phyloP scores from a whole-genome alignment of 2,888 invertebrate genomes.

The Uloborus plumipes region DNA sequence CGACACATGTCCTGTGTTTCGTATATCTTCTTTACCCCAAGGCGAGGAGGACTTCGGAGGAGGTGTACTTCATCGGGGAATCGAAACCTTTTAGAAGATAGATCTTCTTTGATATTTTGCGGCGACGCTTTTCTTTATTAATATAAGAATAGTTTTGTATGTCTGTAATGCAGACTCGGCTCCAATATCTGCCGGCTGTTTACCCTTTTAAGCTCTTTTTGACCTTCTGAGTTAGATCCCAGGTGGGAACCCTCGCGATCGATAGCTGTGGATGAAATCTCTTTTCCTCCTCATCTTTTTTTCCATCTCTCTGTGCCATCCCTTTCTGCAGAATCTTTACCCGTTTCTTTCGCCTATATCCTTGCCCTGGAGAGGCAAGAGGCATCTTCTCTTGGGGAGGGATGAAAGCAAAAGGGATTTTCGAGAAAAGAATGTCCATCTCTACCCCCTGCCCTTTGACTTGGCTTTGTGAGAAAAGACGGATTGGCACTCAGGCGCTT shows the following conservation, averaged over 20 bases:
- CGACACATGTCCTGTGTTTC: conserved; percentile 16
- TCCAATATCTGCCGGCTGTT: conserved; percentile 59
- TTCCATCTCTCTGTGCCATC: neutral
- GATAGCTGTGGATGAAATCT: conserved; percentile 50
- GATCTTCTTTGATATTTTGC: conserved; percentile 62
- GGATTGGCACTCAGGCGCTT: conserved; percentile 27
- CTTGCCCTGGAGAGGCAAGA: conserved; percentile 20
- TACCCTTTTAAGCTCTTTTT: conserved; percentile 63
- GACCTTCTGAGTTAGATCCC: conserved; percentile 41
- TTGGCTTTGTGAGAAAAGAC: conserved; percentile 22
- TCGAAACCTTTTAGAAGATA: conserved; percentile 64
- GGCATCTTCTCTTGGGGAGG: conserved; percentile 25
- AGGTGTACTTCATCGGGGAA: conserved; percentile 54
- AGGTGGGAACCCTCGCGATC: conserved; percentile 52
- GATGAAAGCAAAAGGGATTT: conserved; percentile 17
- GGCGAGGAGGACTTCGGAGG: conserved; percentile 5
- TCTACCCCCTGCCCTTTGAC: neutral
- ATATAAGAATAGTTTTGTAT: conserved; percentile 62
- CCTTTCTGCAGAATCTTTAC: conserved; percentile 19
- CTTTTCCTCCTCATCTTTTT: conserved; percentile 24
- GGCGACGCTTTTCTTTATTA: conserved; percentile 62
- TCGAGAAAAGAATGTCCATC: conserved; percentile 3
- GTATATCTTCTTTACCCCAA: conserved; percentile 14
- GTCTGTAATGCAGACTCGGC: conserved; percentile 42
- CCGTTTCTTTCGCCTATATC: conserved; percentile 13